These are phyloP conservation scores for Trypoxylon attenuatum DNA, from an alignment of 2,888 invertebrate species.

Conservation along the genomic window DNA sequence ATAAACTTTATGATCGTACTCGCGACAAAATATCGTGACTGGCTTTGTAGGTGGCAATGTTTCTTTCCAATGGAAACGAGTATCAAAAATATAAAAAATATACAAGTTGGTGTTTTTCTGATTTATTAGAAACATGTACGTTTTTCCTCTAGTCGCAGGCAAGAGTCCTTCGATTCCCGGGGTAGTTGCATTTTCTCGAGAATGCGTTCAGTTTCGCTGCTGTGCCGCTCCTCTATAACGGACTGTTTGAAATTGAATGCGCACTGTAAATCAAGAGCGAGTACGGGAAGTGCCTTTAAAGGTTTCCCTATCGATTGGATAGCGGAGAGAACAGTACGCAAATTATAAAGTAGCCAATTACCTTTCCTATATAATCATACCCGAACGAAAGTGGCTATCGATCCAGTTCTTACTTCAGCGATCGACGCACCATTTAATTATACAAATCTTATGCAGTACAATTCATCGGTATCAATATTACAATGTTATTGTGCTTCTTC, in stretches of 20 bases:
- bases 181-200: too few species aligned
- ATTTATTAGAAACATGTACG: too few species aligned
- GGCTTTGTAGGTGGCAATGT: not conserved
- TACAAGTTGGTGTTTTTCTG: slow-evolving; percentile 28
- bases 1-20: not conserved
- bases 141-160: not conserved
- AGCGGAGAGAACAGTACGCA: too few species aligned
- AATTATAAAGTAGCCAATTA: not conserved
- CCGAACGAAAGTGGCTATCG: not conserved
- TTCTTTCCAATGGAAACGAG: slow-evolving; percentile 21
- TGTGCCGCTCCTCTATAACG: not conserved
- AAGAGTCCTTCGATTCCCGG: slow-evolving; percentile 33
- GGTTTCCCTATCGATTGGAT: not conserved
- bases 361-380: not conserved
- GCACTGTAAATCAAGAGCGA: not conserved
- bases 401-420: not conserved
- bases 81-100: slow-evolving; percentile 45
- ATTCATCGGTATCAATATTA: slow-evolving; percentile 25
- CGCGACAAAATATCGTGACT: not conserved
- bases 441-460: slow-evolving; percentile 20
- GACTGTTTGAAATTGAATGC: not conserved
- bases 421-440: slow-evolving; percentile 1
- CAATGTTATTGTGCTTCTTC: slow-evolving; percentile 52
- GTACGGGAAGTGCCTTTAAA: not conserved
- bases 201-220: too few species aligned